Conservation (phyloP, 2,113 vertebrate genomes). For the Hyla sarda region DNA sequence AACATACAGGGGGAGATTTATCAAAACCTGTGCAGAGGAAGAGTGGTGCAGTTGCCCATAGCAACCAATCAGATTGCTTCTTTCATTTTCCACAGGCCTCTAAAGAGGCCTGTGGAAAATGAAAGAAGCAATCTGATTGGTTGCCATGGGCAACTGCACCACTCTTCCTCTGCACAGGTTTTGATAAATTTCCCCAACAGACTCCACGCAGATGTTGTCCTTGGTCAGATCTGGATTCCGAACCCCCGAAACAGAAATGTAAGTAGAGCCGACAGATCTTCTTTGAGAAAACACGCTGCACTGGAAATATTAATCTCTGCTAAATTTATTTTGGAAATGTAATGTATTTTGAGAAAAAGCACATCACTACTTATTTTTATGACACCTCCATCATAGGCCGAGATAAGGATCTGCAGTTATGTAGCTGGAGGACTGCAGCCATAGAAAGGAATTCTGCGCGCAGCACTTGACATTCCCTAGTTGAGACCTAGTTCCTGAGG, state of each 20-base stretch:
- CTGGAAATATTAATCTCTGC: background rate
- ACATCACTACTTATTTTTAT: background rate
- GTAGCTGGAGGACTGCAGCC: background rate
- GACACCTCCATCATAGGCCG: conserved; percentile 9
- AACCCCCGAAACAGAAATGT: background rate
- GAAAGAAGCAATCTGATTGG: too few species aligned
- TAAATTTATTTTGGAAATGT: conserved; percentile 6
- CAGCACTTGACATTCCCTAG: conserved; percentile 9
- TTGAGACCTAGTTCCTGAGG: conserved; percentile 35
- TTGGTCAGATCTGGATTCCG: background rate
- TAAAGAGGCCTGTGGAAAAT: too few species aligned
- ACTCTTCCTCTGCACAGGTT: too few species aligned
- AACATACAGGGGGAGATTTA: too few species aligned
- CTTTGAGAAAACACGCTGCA: too few species aligned
- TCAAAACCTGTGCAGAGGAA: too few species aligned
- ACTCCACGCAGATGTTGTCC: too few species aligned
- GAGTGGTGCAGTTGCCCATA: too few species aligned
- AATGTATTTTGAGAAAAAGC: conserved; percentile 26
- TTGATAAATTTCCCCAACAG: too few species aligned
- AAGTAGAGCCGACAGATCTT: background rate
- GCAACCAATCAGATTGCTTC: too few species aligned
- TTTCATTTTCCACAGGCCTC: too few species aligned
- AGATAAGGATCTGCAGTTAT: conserved; percentile 48
- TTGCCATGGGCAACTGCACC: too few species aligned
- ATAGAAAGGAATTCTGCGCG: conserved; percentile 27